Evolutionary conservation across 1,140 invertebrate species (phyloP), one percentile per base, ranked within the genome.

Genomic region (Gerris buenoi): DNA sequence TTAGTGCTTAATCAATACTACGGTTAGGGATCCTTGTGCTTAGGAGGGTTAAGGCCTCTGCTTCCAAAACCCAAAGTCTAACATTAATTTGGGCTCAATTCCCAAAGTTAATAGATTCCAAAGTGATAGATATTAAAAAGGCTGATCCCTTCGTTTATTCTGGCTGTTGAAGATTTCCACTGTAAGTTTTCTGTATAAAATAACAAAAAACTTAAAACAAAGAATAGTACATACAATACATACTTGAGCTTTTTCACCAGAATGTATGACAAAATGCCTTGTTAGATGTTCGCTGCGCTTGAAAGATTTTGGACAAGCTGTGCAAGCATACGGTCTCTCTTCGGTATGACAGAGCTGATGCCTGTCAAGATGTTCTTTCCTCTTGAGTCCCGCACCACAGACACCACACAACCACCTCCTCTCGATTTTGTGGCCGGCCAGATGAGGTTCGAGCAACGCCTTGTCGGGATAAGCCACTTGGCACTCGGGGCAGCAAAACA

Each of bases 281-380:
- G 88, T 89, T 65, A 90, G 77, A 72, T 90, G 88, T 72, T 90
- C 88, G 77, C 89, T 88, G 61, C 88, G 79, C 75, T 90, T 89
- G 76, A 89, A 90, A 1, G 72, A 77, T 75, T 90, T 89, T 76
- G 84, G 81, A 74, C 88, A 90, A 14, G 88, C 83, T 22, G 83
- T 82, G 77, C 88, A 90, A 15, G 87, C 85, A 72, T 86, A 89
- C 0, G 87, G 88, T 72, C 88, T 78, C 72, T 89, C 88, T 0
- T 87, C 87, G 77, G 87, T 89, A 74, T 89, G 88, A 1, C 86
- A 87, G 27, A 88, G 76, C 74, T 89, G 89, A 74, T 90, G 88
- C 64, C 88, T 77, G 74, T 89, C 87, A 46, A 90, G 75, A 76
- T 90, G 88, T 74, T 90, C 88, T 74, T 89, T 89, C 5, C 88